Evolutionary conservation across 2,888 invertebrate species (phyloP).

Genomic region (Lobophora halterata): DNA sequence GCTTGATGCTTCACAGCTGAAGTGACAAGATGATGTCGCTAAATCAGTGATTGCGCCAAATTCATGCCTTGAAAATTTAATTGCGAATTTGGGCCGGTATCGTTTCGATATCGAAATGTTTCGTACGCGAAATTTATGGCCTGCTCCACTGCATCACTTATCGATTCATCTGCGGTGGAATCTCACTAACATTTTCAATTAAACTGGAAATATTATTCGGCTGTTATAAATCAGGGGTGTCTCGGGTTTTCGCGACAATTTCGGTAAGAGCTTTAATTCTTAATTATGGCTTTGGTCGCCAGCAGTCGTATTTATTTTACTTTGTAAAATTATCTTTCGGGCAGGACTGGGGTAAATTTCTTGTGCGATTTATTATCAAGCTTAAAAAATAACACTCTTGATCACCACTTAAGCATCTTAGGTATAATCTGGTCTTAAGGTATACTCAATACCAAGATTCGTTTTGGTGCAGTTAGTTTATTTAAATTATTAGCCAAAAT

Average conservation of each 20-base stretch:
- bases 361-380: slow-evolving; percentile 62
- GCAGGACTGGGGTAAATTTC: slow-evolving; percentile 54
- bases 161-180: slow-evolving; percentile 53
- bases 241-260: slow-evolving; percentile 58
- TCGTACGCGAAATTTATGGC: slow-evolving; percentile 31
- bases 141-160: slow-evolving; percentile 43
- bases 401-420: too few relatives aligned
- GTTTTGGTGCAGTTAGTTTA: too few relatives aligned
- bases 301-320: slow-evolving; percentile 66
- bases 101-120: slow-evolving; percentile 25
- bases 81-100: slow-evolving; percentile 33
- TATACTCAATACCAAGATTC: too few relatives aligned
- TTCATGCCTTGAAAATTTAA: slow-evolving; percentile 18
- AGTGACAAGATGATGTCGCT: slow-evolving; percentile 12
- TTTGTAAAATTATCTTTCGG: slow-evolving; percentile 56
- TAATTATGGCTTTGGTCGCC: slow-evolving; percentile 64
- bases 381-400: too few relatives aligned
- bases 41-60: slow-evolving; percentile 16
- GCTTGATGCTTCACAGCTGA: not conserved
- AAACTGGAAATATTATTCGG: slow-evolving; percentile 60
- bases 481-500: slow-evolving; percentile 6
- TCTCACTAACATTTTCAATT: slow-evolving; percentile 60
- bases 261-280: slow-evolving; percentile 69
- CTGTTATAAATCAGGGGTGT: slow-evolving; percentile 58
- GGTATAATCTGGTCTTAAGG: too few relatives aligned